Base-by-base conservation (phyloP, 2,113 vertebrate species). In the Gyps fulvus region DNA sequence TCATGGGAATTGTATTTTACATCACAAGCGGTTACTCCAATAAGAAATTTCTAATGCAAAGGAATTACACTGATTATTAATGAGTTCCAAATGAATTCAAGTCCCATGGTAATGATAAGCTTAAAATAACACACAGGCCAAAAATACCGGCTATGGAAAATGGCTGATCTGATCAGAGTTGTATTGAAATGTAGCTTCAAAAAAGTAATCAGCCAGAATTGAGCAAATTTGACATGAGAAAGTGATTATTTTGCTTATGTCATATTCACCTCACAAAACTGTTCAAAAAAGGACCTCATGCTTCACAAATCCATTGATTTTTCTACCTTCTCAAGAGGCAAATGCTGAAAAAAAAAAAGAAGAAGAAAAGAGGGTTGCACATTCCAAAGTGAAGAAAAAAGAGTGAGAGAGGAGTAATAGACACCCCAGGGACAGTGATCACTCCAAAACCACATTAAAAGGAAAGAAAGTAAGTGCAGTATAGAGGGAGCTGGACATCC, bases 71-170 rank as follows among this genome's bases (percentile, higher is more conserved):
- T 91, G 93, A 97, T 90, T 93, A 93, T 95, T 82, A 95, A 96
- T 97, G 91, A 95, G 55, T 89, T 95, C 63, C 66, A 93, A 93
- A 93, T 78, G 66, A 95, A 96, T 95, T 96, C 94, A 94, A 74
- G 43, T 93, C 94, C 71, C 91, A 34, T 57, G 85, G 43, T 82
- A 80, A 95, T 91, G 85, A 70, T 50, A 95, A 72, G 87, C 95
- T 90, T 94, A 96, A 96, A 96, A 97, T 96, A 95, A 79, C 90
- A 96, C 73, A 76, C 29, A 82, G 50, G 45, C 71, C 83, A 86
- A 85, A 97, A 96, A 83, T 91, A 52, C 43, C 84, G 54, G 81
- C 81, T 65, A 52, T 59, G 52, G 65, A 87, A 95, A 91, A 91
- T 5, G 36, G 65, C 36, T 84, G 52, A 67, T 93, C 69, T 69